A percentile compares a stretch with the other conserved stretches of the same genome.
phyloP scores from a whole-genome alignment of 35 echinoderm and acorn worm genomes.

The Eucidaris tribuloides region DNA sequence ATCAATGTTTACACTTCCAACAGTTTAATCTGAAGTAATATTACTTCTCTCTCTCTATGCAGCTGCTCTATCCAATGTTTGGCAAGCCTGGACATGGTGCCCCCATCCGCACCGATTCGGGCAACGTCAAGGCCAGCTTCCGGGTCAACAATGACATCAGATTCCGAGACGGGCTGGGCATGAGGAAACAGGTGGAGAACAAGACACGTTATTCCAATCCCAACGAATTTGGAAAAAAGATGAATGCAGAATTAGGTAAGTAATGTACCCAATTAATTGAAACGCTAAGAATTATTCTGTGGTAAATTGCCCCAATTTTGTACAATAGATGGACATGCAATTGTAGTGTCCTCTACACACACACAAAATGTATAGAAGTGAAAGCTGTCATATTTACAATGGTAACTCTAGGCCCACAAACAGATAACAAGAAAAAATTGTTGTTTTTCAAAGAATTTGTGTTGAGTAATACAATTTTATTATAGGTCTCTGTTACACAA shows the following conservation, averaged over 20 bases:
- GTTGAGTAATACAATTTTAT: no score
- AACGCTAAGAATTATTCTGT: no score
- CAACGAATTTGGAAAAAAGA: constrained; percentile 44
- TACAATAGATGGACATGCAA: no score
- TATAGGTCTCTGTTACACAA: no score
- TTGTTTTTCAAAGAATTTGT: no score
- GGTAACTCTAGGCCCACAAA: no score
- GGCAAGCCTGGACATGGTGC: constrained; percentile 91
- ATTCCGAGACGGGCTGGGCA: constrained; percentile 55
- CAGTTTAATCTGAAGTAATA: not conserved
- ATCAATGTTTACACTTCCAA: not conserved
- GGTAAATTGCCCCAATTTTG: no score
- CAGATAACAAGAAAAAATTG: no score
- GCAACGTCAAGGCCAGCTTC: constrained; percentile 64
- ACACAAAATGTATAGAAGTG: no score
- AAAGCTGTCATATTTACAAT: no score
- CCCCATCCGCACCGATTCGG: constrained; percentile 78
- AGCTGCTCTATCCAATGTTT: constrained; percentile 72
- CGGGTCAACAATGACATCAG: constrained; percentile 82
- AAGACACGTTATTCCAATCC: constrained; percentile 67
- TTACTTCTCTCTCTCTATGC: not conserved
- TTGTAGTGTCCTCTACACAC: no score
- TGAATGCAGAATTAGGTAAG: constrained; percentile 75
- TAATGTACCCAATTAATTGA: no score
- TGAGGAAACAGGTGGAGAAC: constrained; percentile 55